Conservation (phyloP, 1,140 invertebrate species). For the Rhyacophila brunnea region DNA sequence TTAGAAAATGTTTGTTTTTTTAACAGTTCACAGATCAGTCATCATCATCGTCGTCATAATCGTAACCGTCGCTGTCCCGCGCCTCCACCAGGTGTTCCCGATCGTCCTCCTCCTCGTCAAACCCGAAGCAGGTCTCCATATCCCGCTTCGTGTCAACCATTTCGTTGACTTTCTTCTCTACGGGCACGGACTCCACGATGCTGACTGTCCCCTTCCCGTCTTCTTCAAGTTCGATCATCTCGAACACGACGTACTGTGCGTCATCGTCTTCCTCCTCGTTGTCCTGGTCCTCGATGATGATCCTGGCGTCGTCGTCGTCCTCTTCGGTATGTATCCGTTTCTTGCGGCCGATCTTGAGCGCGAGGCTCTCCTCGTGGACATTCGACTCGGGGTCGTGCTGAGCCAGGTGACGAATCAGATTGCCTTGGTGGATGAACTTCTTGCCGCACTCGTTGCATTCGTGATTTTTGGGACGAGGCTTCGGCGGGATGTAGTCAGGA, state of each 20-base stretch:
- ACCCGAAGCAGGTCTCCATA: constrained; percentile 84
- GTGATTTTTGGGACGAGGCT: constrained; percentile 79
- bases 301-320: constrained; percentile 41
- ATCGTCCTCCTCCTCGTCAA: constrained; percentile 58
- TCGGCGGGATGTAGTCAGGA: constrained; percentile 77
- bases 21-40: no score
- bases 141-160: constrained; percentile 57
- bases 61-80: neutral
- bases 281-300: constrained; percentile 50
- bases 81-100: neutral
- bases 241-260: constrained; percentile 73
- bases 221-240: constrained; percentile 67
- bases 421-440: constrained; percentile 82
- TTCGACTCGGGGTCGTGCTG: constrained; percentile 79
- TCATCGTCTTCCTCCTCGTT: constrained; percentile 52
- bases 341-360: constrained; percentile 70
- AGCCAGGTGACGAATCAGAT: constrained; percentile 83
- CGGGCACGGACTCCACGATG: constrained; percentile 5
- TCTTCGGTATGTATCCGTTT: constrained; percentile 66
- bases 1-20: no score
- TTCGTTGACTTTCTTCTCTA: constrained; percentile 35
- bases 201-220: constrained; percentile 17
- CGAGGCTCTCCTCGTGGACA: constrained; percentile 67
- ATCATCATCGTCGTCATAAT: constrained; percentile 8
- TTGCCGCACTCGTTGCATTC: constrained; percentile 80